These are phyloP conservation scores for Rhodinocichla rosea DNA, from an alignment of 2,113 vertebrate genomes.

Conservation along the genomic window DNA sequence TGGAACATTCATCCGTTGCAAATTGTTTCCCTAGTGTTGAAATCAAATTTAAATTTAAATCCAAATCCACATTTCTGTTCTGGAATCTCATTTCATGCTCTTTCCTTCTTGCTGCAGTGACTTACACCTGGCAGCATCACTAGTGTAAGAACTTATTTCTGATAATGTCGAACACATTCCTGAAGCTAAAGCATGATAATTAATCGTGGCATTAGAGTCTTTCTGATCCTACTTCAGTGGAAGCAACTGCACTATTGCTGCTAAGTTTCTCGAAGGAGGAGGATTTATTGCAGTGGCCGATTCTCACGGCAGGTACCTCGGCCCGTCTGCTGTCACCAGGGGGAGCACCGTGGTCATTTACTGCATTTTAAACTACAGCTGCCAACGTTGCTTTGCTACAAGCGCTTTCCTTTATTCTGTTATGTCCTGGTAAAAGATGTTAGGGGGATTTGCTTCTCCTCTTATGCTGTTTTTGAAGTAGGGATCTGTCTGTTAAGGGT, in stretches of 20 bases:
- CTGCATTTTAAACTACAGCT: background rate
- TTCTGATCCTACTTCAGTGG: background rate
- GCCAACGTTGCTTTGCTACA: accelerated
- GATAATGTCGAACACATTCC: background rate
- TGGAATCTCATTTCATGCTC: background rate
- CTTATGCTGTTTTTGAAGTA: background rate
- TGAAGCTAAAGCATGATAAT: background rate
- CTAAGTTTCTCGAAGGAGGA: background rate
- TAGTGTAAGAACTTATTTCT: background rate
- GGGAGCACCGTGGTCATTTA: background rate
- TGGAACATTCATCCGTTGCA: background rate
- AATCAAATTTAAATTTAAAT: background rate
- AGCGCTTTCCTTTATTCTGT: background rate
- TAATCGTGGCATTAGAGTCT: background rate
- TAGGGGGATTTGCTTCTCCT: background rate
- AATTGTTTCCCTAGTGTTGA: background rate
- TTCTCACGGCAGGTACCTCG: background rate
- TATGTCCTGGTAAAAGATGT: background rate
- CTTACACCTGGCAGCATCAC: background rate
- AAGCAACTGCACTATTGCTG: background rate
- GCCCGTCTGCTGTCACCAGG: background rate
- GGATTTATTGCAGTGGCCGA: background rate
- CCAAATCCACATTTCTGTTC: background rate
- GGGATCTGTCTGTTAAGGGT: background rate
- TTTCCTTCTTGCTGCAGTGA: background rate